Evolutionary conservation across 1,140 invertebrate genomes (phyloP), one percentile per base, ranked within the genome.

Genomic region (Drosophila saltans): DNA sequence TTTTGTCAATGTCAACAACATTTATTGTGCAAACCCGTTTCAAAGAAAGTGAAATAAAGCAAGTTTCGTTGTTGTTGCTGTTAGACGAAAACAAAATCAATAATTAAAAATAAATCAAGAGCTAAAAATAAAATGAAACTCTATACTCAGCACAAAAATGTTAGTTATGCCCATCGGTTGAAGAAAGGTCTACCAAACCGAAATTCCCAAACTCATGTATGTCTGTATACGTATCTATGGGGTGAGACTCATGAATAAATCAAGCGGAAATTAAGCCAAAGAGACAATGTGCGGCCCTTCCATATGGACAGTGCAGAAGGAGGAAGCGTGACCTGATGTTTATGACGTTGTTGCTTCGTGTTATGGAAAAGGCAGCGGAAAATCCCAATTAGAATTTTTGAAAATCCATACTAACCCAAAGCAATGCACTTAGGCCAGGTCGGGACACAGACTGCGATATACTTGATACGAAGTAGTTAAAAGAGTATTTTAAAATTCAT

Each of bases 101-200:
- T 88, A 78, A 68, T 80, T 77, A 77, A 86, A 88, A 88, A 88
- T 80, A 88, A 88, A 55, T 76, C 66, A 68, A 52, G 36, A 52
- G 65, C 80, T 83, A 88, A 77, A 88, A 88, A 88, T 74, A 83
- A 66, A 80, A 70, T 52, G 26, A 52, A 26, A 52, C 21, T 21
- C n/a, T 65, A 72, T 69, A 58, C 69, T 68, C 70, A 77, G 45
- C 45, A 52, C 45, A 52, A 8, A 52, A 52, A 52, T 9, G 21
- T 36, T 36, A 36, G 33, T 36, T 36, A 5, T 36, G 4, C 6
- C 1, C 4, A 30, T 36, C 24, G 45, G 2, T 52, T 52, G 24
- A 26, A 52, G 45, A 52, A 52, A 52, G 45, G 45, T 52, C 26
- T 52, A 36, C 6, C 6, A 36, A 6, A 36, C 33, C 4, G 6